Conservation (phyloP, 35 echinoderm and acorn worm genomes). For the Ophioderma brevispina region DNA sequence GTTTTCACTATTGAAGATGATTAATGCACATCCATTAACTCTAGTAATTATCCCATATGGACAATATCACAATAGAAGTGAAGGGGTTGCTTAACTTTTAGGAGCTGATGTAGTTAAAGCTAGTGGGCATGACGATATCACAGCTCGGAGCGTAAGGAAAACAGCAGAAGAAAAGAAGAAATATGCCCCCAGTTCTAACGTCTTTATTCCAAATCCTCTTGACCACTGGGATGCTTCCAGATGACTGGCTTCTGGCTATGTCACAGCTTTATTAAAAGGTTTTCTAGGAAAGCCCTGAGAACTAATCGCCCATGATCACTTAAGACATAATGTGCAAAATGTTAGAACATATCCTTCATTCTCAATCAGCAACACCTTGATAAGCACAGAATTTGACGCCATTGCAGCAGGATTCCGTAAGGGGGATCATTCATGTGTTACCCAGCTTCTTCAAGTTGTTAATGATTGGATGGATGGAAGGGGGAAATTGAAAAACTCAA, state of each 20-base stretch:
- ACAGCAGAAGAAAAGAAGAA: background rate
- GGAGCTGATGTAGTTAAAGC: background rate
- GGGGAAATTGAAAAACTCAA: too few species aligned
- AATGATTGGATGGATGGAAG: background rate
- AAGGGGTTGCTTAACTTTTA: slow-evolving; percentile 12
- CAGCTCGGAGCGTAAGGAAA: background rate
- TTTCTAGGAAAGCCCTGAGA: background rate
- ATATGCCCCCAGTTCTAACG: background rate
- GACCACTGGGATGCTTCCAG: background rate
- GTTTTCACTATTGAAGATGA: slow-evolving; percentile 35
- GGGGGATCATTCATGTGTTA: slow-evolving; percentile 12
- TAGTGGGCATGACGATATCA: slow-evolving; percentile 15
- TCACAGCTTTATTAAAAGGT: background rate
- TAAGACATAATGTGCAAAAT: background rate
- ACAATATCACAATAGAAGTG: slow-evolving; percentile 18
- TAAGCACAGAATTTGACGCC: slow-evolving; percentile 6
- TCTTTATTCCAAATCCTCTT: background rate
- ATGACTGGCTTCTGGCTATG: slow-evolving; percentile 5
- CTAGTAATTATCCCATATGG: slow-evolving; percentile 9
- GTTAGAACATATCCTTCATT: slow-evolving; percentile 37
- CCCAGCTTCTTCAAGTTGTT: slow-evolving; percentile 11
- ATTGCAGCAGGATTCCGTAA: slow-evolving; percentile 17
- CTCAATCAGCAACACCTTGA: slow-evolving; percentile 35
- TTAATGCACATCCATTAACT: background rate
- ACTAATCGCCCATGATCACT: background rate